These are phyloP conservation scores for Leptopilina syphax DNA, from an alignment of 2,888 invertebrate species.

Conservation along the genomic window DNA sequence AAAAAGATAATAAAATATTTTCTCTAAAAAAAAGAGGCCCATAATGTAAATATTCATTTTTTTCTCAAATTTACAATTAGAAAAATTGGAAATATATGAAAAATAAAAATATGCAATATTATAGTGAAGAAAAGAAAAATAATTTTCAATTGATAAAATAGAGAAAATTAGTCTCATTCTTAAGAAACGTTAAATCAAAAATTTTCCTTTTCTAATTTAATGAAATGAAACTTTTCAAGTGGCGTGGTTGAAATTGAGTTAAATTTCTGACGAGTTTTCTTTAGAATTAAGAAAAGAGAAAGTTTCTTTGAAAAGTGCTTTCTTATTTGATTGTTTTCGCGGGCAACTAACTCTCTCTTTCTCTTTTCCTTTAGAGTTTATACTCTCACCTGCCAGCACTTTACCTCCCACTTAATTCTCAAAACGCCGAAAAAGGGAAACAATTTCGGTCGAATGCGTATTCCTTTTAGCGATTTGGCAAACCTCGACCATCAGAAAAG, in stretches of 20 bases:
- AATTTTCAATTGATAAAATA: background rate
- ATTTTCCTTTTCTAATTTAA: background rate
- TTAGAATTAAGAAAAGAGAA: constrained; percentile 56
- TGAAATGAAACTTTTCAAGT: background rate
- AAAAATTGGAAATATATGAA: too few species aligned
- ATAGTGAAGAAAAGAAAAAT: background rate
- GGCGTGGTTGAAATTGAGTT: background rate
- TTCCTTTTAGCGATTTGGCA: constrained; percentile 74
- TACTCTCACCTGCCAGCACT: too few species aligned
- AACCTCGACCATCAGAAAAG: constrained; percentile 55
- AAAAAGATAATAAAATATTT: too few species aligned
- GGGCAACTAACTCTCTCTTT: background rate
- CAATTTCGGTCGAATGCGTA: constrained; percentile 72
- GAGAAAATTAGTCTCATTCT: background rate
- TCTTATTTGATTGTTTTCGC: constrained; percentile 58
- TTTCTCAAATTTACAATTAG: too few species aligned
- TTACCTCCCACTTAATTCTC: too few species aligned
- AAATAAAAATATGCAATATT: too few species aligned
- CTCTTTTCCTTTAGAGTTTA: too few species aligned
- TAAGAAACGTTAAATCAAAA: background rate
- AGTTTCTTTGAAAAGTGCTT: constrained; percentile 54
- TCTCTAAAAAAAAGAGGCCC: too few species aligned
- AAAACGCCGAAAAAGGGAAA: constrained; percentile 51
- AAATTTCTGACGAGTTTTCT: constrained; percentile 6
- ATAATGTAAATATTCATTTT: too few species aligned